Percentiles rank a stretch among this genome's conserved stretches.
Evolutionary conservation across 2,888 invertebrate species (phyloP).

Genomic region (Pristionchus japonicus): DNA sequence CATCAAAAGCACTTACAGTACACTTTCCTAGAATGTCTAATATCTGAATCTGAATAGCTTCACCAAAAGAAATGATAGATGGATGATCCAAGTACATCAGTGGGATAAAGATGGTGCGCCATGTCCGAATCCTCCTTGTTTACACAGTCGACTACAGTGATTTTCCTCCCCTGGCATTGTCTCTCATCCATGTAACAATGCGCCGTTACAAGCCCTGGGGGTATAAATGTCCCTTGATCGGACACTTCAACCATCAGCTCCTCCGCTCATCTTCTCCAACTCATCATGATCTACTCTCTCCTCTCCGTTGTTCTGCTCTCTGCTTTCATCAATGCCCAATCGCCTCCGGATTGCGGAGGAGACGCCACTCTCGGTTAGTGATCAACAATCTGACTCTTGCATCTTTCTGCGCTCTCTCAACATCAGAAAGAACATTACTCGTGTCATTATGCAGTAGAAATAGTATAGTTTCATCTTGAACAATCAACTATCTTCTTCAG

Average conservation of each 20-base stretch:
- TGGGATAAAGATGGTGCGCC: neutral
- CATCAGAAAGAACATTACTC: neutral
- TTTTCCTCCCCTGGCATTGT: neutral
- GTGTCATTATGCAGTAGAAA: neutral
- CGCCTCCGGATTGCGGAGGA: neutral
- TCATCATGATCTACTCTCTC: constrained; percentile 4
- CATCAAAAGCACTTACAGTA: too few species aligned
- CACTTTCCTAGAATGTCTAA: too few species aligned
- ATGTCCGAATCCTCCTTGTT: neutral
- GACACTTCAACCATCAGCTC: neutral
- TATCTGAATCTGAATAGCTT: too few species aligned
- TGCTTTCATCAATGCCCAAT: neutral
- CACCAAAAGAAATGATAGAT: too few species aligned
- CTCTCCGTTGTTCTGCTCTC: neutral
- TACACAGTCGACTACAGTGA: neutral
- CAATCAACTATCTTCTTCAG: neutral
- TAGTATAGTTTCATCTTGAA: neutral
- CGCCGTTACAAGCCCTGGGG: neutral
- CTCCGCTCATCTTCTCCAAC: neutral
- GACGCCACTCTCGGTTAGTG: neutral
- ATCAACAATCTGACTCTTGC: neutral
- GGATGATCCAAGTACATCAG: neutral
- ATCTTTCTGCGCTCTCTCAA: too few species aligned
- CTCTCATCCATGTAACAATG: neutral
- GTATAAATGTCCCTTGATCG: neutral